Base-by-base conservation (phyloP, 2,797 vertebrate genomes). In the Dendrocincla tyrannina region DNA sequence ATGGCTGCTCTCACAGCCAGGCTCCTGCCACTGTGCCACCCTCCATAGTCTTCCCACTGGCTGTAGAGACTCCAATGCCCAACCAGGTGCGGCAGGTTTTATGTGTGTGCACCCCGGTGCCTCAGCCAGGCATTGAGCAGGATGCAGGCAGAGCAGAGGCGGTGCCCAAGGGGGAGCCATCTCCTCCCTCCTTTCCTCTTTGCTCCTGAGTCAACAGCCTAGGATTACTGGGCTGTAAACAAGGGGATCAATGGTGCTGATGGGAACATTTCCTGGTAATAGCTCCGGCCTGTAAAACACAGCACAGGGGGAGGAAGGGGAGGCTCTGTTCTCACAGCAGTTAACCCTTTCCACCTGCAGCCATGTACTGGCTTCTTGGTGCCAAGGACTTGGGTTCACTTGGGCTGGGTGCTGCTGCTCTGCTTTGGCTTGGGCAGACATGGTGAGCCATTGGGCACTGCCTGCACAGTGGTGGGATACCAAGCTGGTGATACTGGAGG, bases 161-260 rank as follows among this genome's bases (percentile, higher is more conserved):
- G 16, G 52, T 70, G 64, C 46, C 37, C 83, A 22, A 13, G 20
- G 44, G 52, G 39, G 37, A 76, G 13, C 42, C 47, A 59, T 41
- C 67, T 52, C 56, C 53, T 77, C 59, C 69, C 39, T 72, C 17
- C 70, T 78, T 74, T 49, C 41, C 10, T 55, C 86, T 82, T 58
- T 85, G 77, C 77, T 95, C 93, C 80, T 10, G 74, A 95, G 92
- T 93, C 95, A 95, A 93, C 78, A 85, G 30, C 30, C n/a, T 68
- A 82, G 91, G 94, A 96, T 96, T 96, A 95, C 67, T 7, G 84
- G 88, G 89, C 91, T 97, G 96, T 95, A 96, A 96, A 96, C 95
- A 96, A 94, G 93, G 68, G 95, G 92, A 96, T 96, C 96, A 95
- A 97, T 97, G 93, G 90, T 93, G 96, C 95, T 96, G 95, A 97